A percentile compares a stretch with the other conserved stretches of the same genome.
These are phyloP conservation scores for Laticauda laticaudata DNA, from an alignment of 2,113 vertebrate genomes.

Conservation along the genomic window DNA sequence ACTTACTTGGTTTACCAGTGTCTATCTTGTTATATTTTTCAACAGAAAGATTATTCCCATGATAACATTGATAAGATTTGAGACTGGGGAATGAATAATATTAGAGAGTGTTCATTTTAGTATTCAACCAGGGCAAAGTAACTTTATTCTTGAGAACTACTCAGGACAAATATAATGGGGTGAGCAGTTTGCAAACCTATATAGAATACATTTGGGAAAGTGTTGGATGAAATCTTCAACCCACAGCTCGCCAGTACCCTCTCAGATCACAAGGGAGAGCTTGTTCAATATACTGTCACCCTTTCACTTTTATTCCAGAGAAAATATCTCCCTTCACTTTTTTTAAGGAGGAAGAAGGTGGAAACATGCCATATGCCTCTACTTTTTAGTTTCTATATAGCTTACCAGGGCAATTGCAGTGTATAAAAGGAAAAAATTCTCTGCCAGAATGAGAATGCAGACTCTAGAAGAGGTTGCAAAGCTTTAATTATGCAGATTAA, in stretches of 20 bases:
- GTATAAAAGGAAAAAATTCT: neutral
- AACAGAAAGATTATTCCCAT: neutral
- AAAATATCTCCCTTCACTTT: neutral
- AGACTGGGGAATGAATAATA: neutral
- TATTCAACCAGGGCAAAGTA: neutral
- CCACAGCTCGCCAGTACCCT: neutral
- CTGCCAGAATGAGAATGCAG: neutral
- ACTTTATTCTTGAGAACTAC: neutral
- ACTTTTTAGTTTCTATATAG: neutral
- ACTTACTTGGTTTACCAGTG: neutral
- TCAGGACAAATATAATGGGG: neutral
- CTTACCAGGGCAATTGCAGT: neutral
- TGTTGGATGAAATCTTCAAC: neutral
- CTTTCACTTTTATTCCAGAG: neutral
- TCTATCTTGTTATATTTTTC: neutral
- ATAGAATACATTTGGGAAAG: neutral
- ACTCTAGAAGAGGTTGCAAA: neutral
- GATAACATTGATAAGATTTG: neutral
- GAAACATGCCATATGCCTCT: neutral
- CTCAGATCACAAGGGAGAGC: neutral
- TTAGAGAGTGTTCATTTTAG: neutral
- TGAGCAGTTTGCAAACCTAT: neutral
- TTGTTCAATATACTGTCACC: neutral
- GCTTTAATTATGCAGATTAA: neutral
- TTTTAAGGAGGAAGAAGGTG: neutral